Evolutionary conservation across 2,797 vertebrate species (phyloP).

Genomic region (Pygocentrus nattereri): DNA sequence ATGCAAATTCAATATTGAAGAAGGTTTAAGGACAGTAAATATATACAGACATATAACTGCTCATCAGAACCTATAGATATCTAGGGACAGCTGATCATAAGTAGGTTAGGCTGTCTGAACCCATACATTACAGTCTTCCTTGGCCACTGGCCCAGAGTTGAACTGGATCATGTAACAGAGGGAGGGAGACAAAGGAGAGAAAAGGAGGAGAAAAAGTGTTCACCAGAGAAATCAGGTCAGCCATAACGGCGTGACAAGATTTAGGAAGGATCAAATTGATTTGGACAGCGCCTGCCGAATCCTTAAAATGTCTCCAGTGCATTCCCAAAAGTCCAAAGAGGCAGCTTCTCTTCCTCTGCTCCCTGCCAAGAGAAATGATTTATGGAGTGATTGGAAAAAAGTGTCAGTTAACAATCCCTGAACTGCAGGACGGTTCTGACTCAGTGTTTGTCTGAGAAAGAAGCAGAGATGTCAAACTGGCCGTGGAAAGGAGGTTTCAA

Average conservation of each 20-base stretch:
- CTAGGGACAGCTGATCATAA: conserved; percentile 13
- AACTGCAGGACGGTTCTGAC: not conserved
- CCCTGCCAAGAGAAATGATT: conserved; percentile 20
- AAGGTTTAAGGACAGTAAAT: not conserved
- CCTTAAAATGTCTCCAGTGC: conserved; percentile 33
- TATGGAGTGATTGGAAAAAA: conserved; percentile 9
- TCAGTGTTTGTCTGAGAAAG: not conserved
- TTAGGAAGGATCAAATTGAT: conserved; percentile 50
- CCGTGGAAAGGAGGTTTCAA: too few relatives aligned
- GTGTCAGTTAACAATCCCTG: conserved; percentile 23
- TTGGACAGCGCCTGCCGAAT: conserved; percentile 24
- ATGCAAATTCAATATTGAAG: not conserved
- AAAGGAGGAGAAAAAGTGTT: conserved; percentile 25
- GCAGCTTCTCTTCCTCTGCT: conserved; percentile 4
- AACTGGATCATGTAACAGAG: conserved; percentile 66
- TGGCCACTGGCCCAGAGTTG: conserved; percentile 78
- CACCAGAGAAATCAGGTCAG: conserved; percentile 27
- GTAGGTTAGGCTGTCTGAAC: conserved; percentile 5
- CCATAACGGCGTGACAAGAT: conserved; percentile 27
- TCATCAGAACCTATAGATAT: not conserved
- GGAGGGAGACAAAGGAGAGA: not conserved
- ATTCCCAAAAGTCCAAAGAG: conserved; percentile 38
- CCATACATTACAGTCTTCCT: conserved; percentile 39
- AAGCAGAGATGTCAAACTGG: not conserved
- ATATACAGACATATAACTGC: not conserved